A percentile compares a stretch with the other conserved stretches of the same genome.
Evolutionary conservation across 2,113 vertebrate genomes (phyloP).

Genomic region (Neomonachus schauinslandi): DNA sequence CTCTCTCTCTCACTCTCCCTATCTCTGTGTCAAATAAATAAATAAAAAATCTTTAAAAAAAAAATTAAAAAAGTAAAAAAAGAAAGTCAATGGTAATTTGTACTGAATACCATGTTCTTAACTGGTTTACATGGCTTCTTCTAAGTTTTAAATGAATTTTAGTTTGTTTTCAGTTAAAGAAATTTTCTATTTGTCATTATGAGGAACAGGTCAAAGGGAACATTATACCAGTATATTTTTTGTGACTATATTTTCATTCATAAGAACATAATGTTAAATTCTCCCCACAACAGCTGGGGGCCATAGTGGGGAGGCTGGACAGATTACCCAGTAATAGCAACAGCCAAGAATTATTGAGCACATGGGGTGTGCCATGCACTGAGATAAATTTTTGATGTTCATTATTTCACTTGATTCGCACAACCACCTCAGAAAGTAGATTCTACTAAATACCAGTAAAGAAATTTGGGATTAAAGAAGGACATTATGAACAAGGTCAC

Average conservation of each 20-base stretch:
- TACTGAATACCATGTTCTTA: not conserved
- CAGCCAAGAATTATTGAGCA: constrained; percentile 9
- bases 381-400: constrained; percentile 27
- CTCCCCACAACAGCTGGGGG: not conserved
- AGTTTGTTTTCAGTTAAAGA: constrained; percentile 26
- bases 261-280: constrained; percentile 41
- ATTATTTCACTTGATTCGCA: constrained; percentile 15
- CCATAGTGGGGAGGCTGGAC: not conserved
- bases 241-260: constrained; percentile 37
- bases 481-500: not conserved
- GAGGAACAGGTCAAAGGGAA: not conserved
- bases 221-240: not conserved
- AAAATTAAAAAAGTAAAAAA: too few relatives aligned
- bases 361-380: not conserved
- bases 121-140: not conserved
- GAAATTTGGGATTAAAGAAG: constrained; percentile 15
- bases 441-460: not conserved
- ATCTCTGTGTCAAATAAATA: too few relatives aligned
- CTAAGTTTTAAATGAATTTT: not conserved
- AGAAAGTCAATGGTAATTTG: constrained; percentile 19
- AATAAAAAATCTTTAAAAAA: too few relatives aligned
- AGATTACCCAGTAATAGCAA: not conserved
- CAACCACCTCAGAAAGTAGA: not conserved
- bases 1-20: too few relatives aligned
- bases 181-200: not conserved